A percentile compares a stretch with the other conserved stretches of the same genome.
Evolutionary conservation across 1,140 invertebrate species (phyloP).

Genomic region (Notospermus geniculatus): DNA sequence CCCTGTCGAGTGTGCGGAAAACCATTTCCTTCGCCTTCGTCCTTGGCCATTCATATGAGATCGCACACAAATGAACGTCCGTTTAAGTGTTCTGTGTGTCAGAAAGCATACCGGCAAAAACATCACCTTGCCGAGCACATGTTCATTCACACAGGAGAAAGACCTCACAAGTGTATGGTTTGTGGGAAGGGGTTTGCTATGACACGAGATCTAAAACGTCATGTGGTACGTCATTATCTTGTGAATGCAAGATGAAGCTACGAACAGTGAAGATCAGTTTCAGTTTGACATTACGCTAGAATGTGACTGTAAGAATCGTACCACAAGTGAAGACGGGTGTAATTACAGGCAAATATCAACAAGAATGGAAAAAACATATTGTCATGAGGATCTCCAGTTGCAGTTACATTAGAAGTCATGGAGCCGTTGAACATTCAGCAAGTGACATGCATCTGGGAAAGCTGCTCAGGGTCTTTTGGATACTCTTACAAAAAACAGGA

Average conservation of each 20-base stretch:
- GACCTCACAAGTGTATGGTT: background rate
- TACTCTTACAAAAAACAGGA: no score
- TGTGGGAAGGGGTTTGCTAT: slow-evolving; percentile 21
- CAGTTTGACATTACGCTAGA: background rate
- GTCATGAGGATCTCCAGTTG: no score
- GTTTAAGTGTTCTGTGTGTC: slow-evolving; percentile 38
- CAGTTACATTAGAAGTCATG: no score
- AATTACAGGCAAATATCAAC: no score
- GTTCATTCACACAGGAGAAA: slow-evolving; percentile 7
- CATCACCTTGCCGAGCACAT: slow-evolving; percentile 15
- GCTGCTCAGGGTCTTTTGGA: no score
- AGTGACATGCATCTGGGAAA: no score
- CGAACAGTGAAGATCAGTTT: no score
- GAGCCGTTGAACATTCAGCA: no score
- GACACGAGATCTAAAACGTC: slow-evolving; percentile 2
- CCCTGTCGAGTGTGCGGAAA: slow-evolving; percentile 21
- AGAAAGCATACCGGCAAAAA: slow-evolving; percentile 25
- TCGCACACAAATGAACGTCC: slow-evolving; percentile 52
- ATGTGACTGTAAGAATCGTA: background rate
- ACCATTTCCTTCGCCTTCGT: background rate
- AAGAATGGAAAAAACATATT: no score
- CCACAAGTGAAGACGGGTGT: no score
- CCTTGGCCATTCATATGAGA: slow-evolving; percentile 52
- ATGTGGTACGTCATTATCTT: slow-evolving; percentile 9
- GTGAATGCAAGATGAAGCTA: no score